Conservation (phyloP, 2,888 invertebrate genomes). For the Pachydiplax longipennis region DNA sequence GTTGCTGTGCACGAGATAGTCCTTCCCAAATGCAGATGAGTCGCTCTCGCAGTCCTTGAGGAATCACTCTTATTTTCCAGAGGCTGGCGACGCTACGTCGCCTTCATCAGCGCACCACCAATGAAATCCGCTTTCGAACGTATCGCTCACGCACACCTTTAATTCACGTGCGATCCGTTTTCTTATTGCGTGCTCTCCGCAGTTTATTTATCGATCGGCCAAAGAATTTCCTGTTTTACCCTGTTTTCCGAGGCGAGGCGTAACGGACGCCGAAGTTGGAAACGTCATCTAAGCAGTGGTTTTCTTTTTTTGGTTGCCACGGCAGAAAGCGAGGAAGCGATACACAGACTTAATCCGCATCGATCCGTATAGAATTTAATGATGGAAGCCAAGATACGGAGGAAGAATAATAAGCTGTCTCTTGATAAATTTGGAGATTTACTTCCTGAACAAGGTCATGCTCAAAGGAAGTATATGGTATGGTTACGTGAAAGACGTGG, state of each 20-base stretch:
- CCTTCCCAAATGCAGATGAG: conserved; percentile 34
- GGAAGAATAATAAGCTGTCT: no score
- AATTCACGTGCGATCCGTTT: background rate
- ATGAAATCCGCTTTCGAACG: background rate
- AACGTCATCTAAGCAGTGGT: background rate
- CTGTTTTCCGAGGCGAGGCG: conserved; percentile 1
- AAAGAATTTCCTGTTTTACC: conserved; percentile 28
- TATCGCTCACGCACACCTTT: background rate
- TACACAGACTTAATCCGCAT: no score
- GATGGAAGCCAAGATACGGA: no score
- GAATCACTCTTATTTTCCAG: background rate
- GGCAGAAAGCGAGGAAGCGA: no score
- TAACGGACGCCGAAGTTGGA: background rate
- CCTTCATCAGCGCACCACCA: background rate
- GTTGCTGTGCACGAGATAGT: background rate
- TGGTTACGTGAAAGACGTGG: no score
- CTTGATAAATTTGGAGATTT: no score
- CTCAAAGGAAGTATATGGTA: no score
- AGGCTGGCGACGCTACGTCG: background rate
- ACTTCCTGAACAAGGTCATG: no score
- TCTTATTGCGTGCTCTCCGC: background rate
- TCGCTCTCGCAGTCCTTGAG: conserved; percentile 24
- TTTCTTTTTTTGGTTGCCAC: background rate
- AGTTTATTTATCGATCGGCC: conserved; percentile 3
- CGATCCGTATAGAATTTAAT: no score